Conservation (phyloP, 2,797 vertebrate genomes). For the Mareca penelope region DNA sequence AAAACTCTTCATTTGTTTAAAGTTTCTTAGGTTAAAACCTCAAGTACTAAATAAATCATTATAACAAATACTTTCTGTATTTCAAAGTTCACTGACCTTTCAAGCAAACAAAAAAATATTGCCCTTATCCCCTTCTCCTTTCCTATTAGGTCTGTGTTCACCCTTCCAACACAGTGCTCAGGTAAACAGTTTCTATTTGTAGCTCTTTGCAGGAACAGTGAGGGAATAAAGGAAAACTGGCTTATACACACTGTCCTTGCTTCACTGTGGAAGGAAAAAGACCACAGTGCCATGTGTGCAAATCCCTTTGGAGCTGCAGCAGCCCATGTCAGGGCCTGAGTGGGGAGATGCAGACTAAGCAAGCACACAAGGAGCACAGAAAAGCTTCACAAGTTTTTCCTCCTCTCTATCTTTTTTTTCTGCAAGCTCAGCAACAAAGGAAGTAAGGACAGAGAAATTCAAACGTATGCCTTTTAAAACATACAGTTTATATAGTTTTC, state of each 20-base stretch:
- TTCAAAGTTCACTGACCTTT: background rate
- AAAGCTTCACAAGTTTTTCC: background rate
- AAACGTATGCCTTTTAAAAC: background rate
- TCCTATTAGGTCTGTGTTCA: background rate
- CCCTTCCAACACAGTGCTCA: background rate
- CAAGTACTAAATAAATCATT: background rate
- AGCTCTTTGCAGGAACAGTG: background rate
- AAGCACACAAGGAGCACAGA: background rate
- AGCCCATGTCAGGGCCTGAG: background rate
- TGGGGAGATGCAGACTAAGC: background rate
- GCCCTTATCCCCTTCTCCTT: background rate
- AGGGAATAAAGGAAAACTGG: background rate
- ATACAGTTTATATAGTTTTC: background rate
- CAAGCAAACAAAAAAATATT: background rate
- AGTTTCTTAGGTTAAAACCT: conserved; percentile 9
- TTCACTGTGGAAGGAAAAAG: background rate
- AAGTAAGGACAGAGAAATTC: background rate
- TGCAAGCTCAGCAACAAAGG: background rate
- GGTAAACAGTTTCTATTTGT: background rate
- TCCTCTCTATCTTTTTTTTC: background rate
- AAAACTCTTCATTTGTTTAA: conserved; percentile 6
- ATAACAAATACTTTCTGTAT: background rate
- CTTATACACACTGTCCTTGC: background rate
- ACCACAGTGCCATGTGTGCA: background rate
- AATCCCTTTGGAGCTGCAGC: background rate